Evolutionary conservation across 2,797 vertebrate genomes (phyloP).

Genomic region (Channallabes apus): DNA sequence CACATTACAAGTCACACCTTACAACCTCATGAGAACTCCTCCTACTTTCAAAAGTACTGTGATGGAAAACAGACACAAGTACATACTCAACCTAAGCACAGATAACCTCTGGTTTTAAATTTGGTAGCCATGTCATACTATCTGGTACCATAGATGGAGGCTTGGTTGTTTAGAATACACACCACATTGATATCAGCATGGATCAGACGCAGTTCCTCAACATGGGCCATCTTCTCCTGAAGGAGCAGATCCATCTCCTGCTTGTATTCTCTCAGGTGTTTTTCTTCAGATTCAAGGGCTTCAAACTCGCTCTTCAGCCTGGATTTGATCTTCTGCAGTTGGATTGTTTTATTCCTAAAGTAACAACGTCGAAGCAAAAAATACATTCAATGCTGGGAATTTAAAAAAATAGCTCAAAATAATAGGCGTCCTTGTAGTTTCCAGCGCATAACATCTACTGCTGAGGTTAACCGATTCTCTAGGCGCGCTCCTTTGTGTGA

Average conservation of each 20-base stretch:
- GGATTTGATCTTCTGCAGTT: slow-evolving; percentile 98
- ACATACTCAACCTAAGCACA: neutral
- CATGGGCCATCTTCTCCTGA: slow-evolving; percentile 99
- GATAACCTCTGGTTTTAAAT: neutral
- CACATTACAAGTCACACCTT: neutral
- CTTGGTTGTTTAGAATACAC: neutral
- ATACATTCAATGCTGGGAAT: neutral
- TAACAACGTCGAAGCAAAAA: neutral
- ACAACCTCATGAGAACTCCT: neutral
- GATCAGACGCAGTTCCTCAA: slow-evolving; percentile 94
- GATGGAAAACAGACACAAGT: neutral
- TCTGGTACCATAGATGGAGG: neutral
- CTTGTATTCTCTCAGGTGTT: slow-evolving; percentile 96
- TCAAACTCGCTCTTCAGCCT: slow-evolving; percentile 95
- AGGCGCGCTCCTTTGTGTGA: slow-evolving; percentile 32
- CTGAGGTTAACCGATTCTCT: neutral
- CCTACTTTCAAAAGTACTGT: neutral
- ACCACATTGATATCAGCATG: slow-evolving; percentile 99
- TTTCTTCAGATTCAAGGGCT: slow-evolving; percentile 93
- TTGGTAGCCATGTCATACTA: neutral
- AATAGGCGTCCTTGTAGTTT: neutral
- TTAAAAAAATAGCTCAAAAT: neutral
- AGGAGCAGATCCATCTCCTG: slow-evolving; percentile 98
- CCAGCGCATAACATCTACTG: neutral
- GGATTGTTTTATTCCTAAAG: slow-evolving; percentile 91